These are phyloP conservation scores for Noctua pronuba DNA, from an alignment of 2,888 invertebrate species.

Conservation along the genomic window DNA sequence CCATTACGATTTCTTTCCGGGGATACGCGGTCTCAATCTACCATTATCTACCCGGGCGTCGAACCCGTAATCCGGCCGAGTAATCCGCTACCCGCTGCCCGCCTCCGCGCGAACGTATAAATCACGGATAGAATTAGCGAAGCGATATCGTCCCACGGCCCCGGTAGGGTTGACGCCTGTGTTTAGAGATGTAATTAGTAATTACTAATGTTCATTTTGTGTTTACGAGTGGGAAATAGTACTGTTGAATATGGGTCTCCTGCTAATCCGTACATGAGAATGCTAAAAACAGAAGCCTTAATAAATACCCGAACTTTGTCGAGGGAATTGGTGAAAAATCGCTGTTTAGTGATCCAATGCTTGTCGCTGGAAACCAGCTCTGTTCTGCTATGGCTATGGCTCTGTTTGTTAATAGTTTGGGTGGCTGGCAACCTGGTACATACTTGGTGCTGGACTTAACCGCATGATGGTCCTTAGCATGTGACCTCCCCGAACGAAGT, in stretches of 20 bases:
- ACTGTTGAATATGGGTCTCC: background rate
- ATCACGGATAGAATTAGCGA: slow-evolving; percentile 71
- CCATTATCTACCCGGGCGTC: slow-evolving; percentile 69
- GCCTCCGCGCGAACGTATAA: slow-evolving; percentile 68
- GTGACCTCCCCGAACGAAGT: background rate
- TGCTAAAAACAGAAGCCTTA: background rate
- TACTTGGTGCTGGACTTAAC: background rate
- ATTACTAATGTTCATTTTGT: slow-evolving; percentile 9
- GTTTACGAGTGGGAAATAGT: background rate
- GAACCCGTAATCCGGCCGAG: slow-evolving; percentile 68
- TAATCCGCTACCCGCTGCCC: slow-evolving; percentile 67
- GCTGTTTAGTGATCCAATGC: background rate
- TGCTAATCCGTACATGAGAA: background rate
- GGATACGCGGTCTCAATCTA: slow-evolving; percentile 65
- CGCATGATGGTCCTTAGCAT: background rate
- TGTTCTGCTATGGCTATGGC: background rate
- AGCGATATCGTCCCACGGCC: slow-evolving; percentile 65
- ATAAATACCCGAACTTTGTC: background rate
- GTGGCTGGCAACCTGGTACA: background rate
- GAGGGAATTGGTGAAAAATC: background rate
- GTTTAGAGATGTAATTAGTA: slow-evolving; percentile 15
- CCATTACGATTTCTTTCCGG: slow-evolving; percentile 67
- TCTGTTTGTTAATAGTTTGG: background rate
- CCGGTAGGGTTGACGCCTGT: slow-evolving; percentile 55
- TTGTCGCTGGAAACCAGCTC: background rate